Evolutionary conservation across 2,888 invertebrate species (phyloP), one percentile per base, ranked within the genome.

Genomic region (Drosophila atripex): DNA sequence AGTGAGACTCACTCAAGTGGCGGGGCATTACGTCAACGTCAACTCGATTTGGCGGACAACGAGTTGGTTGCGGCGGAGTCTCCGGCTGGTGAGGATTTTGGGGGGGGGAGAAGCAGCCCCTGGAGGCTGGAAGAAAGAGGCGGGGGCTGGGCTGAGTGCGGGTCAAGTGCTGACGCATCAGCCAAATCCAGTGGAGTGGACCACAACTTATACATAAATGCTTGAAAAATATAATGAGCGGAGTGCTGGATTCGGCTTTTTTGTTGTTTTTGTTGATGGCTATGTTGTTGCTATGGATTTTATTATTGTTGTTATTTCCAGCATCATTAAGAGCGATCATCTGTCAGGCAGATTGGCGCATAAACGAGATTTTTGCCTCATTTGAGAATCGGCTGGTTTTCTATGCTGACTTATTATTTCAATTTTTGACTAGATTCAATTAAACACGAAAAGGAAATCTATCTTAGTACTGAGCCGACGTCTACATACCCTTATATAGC

Each of bases 281-380:
- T 16, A 30, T 49, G 78, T 35, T 35, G 32, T 12, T 49, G 25
- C 35, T 41, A 16, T 41, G 39, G 18, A 35, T 35, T 35, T n/a
- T 14, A n/a, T 35, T 35, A 35, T 35, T 14, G n/a, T 66, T 41
- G 64, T 73, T 16, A 55, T 53, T 71, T 66, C 75, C 78, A 77
- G 76, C 79, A 83, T 88, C 88, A 88, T 88, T 89, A 89, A 89
- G 83, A 79, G 77, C 77, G 85, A 83, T 88, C 85, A 80, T 88
- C 88, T 89, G 88, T 88, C 88, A 77, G 73, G 25, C 65, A 45
- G 56, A 59, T 75, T 43, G 69, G 54, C 61, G 68, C 66, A 73
- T 71, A 82, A 76, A 68, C 74, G 80, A 82, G 80, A 78, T 77
- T 71, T 86, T 50, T 60, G 76, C 53, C 64, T 75, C 71, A 69